Percentiles rank a stretch among this genome's conserved stretches.
These are phyloP conservation scores for Typhlichthys eigenmanni DNA, from an alignment of 2,797 vertebrate genomes.

Conservation along the genomic window DNA sequence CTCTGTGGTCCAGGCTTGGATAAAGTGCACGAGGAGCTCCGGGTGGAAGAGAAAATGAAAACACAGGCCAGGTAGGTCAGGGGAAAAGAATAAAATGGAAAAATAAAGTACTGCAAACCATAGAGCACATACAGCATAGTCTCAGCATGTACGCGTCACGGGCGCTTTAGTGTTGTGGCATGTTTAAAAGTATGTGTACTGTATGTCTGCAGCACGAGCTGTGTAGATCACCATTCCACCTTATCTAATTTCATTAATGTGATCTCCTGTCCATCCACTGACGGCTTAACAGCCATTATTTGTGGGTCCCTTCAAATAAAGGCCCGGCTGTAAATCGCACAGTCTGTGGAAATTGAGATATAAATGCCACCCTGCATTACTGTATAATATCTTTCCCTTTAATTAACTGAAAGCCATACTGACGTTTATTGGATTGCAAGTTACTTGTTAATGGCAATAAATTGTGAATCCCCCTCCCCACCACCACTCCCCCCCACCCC, in stretches of 20 bases:
- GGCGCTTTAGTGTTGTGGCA: neutral
- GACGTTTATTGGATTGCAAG: constrained; percentile 97
- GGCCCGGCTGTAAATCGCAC: constrained; percentile 89
- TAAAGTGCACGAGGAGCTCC: constrained; percentile 52
- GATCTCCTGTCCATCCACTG: constrained; percentile 90
- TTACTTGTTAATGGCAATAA: constrained; percentile 95
- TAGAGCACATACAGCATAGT: constrained; percentile 32
- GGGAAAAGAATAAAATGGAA: constrained; percentile 32
- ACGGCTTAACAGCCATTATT: constrained; percentile 98
- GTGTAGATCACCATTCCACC: constrained; percentile 83
- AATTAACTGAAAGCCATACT: constrained; percentile 98
- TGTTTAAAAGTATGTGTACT: neutral
- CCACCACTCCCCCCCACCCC: too few relatives aligned
- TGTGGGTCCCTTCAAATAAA: constrained; percentile 98
- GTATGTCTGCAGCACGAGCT: constrained; percentile 63
- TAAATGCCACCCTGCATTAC: constrained; percentile 96
- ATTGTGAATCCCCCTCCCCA: constrained; percentile 71
- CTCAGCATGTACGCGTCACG: neutral
- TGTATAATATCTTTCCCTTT: constrained; percentile 99
- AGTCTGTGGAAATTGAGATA: constrained; percentile 92
- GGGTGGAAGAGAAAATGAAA: constrained; percentile 38
- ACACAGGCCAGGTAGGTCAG: constrained; percentile 42
- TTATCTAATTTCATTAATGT: constrained; percentile 98
- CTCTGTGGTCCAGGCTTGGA: constrained; percentile 80
- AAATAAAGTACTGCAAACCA: constrained; percentile 22